These are phyloP conservation scores for Papilio protenor DNA, from an alignment of 2,888 invertebrate genomes.

Conservation along the genomic window DNA sequence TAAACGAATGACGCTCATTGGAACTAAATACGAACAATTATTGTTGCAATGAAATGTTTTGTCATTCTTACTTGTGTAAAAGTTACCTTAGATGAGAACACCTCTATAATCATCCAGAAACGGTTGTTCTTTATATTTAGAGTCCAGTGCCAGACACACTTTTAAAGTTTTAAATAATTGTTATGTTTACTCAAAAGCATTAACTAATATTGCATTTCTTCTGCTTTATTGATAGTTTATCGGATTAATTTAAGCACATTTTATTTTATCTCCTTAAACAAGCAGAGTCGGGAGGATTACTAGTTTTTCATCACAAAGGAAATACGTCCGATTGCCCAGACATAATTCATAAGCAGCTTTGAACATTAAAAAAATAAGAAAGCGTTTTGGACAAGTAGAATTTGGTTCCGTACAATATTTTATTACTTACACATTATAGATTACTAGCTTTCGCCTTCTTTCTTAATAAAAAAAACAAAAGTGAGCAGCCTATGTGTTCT, in stretches of 20 bases:
- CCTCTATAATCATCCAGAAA: too few relatives aligned
- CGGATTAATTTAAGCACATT: neutral
- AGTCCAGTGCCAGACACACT: too few relatives aligned
- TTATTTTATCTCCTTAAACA: neutral
- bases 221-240: neutral
- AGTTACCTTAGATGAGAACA: neutral
- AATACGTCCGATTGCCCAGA: neutral
- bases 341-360: neutral
- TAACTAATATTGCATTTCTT: too few relatives aligned
- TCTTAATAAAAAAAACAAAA: too few relatives aligned
- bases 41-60: neutral
- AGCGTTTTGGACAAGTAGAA: neutral
- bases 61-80: neutral
- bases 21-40: neutral
- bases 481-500: too few relatives aligned
- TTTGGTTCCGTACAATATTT: conserved; percentile 7
- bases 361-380: conserved; percentile 1
- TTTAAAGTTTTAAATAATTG: too few relatives aligned
- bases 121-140: too few relatives aligned
- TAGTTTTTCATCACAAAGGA: neutral
- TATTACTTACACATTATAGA: neutral
- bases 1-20: conserved; percentile 22
- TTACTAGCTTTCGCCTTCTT: too few relatives aligned
- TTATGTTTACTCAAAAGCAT: too few relatives aligned
- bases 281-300: neutral